Evolutionary conservation across 1,140 invertebrate species (phyloP), one percentile per base, ranked within the genome.

Genomic region (Myzus persicae): DNA sequence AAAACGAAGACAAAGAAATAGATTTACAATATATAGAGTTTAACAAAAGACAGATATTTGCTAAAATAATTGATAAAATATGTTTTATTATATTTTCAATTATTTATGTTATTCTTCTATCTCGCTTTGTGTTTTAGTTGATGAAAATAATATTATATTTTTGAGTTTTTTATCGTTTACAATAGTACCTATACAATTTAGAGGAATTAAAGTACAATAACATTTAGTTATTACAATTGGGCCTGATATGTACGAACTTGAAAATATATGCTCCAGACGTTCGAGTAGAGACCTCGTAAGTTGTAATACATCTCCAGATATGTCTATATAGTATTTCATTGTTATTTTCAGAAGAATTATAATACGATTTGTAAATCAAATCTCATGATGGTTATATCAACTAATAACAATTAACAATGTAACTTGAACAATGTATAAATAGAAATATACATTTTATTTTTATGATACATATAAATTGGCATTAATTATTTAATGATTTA

Each of bases 81-180:
- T 90, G 89, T 90, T 90, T 90, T 67, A 22, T 44, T 26, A 36
- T 90, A 59, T 90, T 90, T 90, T 51, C 48, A 59, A 26, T 38
- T 11, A 38, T 90, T 90, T 90, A 90, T 59, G n/a, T 42, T 36
- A 20, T 90, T 67, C 38, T 84, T 5, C 24, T 84, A 42, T 84
- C 38, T 9, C 82, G 82, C 24, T 84, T 84, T 42, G 38, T 84
- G 9, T 84, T 84, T 84, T 84, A 84, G 14, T 76, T 76, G n/a
- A 24, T 76, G 31, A 6, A 76, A n/a, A 76, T 76, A 76, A 76
- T 48, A 48, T 76, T 4, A 76, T 76, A 76, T 76, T 18, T 76
- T 76, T n/a, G 24, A 51, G 48, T 51, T 59, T 4, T n/a, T 76
- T 76, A 76, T 76, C 59, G 11, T 76, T 18, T n/a, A 76, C 20